Evolutionary conservation across 2,113 vertebrate species (phyloP).

Genomic region (Thalassarche chlororhynchos): DNA sequence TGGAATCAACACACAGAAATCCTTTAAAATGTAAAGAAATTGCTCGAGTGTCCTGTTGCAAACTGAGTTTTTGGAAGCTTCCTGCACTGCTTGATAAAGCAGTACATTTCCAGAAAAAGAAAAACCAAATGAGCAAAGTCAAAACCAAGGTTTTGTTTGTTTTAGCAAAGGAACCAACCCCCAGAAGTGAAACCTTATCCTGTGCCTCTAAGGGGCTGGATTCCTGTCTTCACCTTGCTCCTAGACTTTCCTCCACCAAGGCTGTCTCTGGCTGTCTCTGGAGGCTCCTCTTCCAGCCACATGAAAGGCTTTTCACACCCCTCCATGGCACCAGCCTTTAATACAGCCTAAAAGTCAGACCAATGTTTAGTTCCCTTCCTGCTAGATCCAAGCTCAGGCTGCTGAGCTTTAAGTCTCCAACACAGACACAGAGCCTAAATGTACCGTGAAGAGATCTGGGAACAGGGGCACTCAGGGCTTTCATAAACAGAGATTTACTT

Average conservation of each 20-base stretch:
- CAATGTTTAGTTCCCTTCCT: not conserved
- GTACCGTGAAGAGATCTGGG: not conserved
- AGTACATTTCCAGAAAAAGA: not conserved
- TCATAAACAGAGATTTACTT: not conserved
- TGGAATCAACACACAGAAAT: not conserved
- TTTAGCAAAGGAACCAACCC: not conserved
- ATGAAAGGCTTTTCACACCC: not conserved
- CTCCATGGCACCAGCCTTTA: not conserved
- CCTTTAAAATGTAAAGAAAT: not conserved
- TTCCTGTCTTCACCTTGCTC: not conserved
- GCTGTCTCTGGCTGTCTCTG: not conserved
- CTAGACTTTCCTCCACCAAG: not conserved
- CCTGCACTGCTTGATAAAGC: not conserved
- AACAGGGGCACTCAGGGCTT: not conserved
- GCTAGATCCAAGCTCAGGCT: not conserved
- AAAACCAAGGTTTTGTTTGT: not conserved
- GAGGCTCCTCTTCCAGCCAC: not conserved
- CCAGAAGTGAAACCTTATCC: not conserved
- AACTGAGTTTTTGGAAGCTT: not conserved
- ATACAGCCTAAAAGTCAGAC: not conserved
- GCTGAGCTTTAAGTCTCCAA: not conserved
- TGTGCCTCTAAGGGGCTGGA: not conserved
- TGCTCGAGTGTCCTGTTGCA: not conserved
- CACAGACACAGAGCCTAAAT: not conserved
- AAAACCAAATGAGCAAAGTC: not conserved